Percentiles rank a stretch among this genome's conserved stretches.
These are phyloP conservation scores for Microtus pennsylvanicus DNA, from an alignment of 2,113 vertebrate species.

Conservation along the genomic window DNA sequence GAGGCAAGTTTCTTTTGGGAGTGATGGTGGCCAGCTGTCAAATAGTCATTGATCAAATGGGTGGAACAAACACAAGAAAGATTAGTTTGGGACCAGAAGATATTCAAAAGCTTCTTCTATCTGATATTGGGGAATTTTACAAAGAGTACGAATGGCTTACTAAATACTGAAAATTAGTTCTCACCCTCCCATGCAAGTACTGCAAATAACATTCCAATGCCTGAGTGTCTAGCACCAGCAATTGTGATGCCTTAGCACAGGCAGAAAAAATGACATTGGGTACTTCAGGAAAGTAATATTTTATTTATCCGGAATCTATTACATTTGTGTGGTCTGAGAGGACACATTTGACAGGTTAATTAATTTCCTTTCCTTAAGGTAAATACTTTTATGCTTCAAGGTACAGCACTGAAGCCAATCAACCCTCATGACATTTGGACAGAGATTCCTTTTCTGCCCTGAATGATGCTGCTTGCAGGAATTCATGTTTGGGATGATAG, in stretches of 20 bases:
- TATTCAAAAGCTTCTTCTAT: background rate
- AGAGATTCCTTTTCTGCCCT: background rate
- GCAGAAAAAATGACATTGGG: background rate
- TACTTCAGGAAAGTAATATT: background rate
- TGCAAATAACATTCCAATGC: background rate
- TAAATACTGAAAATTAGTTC: background rate
- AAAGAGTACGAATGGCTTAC: background rate
- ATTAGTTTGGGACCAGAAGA: background rate
- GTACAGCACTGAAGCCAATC: background rate
- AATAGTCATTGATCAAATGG: background rate
- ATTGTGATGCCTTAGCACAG: background rate
- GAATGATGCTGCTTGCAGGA: background rate
- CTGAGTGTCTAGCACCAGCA: background rate
- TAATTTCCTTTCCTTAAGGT: conserved; percentile 26
- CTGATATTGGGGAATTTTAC: too few species aligned
- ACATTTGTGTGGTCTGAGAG: background rate
- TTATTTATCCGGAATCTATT: conserved; percentile 35
- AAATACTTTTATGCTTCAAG: background rate
- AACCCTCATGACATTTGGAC: background rate
- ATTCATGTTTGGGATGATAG: background rate
- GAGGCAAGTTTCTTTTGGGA: background rate
- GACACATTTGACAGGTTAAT: conserved; percentile 26
- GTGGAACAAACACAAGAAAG: background rate
- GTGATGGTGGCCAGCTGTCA: background rate
- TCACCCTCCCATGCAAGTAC: background rate